These are phyloP conservation scores for Mastomys coucha DNA, from an alignment of 2,113 vertebrate species.

Conservation along the genomic window DNA sequence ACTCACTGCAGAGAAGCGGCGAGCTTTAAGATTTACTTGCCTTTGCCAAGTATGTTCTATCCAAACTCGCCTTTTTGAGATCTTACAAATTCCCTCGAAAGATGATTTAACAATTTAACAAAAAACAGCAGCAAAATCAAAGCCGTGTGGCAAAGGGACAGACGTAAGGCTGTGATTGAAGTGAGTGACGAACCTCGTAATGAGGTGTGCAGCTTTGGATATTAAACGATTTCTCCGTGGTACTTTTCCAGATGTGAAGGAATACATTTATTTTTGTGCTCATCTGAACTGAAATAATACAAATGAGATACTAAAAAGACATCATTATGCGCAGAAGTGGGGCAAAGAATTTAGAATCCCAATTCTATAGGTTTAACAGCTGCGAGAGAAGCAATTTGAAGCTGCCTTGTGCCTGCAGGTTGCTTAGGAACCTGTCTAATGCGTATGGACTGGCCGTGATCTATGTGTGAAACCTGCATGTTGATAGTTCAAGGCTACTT, in stretches of 20 bases:
- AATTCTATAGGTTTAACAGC: slow-evolving; percentile 77
- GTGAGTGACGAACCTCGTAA: slow-evolving; percentile 79
- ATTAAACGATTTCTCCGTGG: slow-evolving; percentile 82
- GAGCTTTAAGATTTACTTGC: slow-evolving; percentile 63
- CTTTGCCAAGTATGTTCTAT: slow-evolving; percentile 72
- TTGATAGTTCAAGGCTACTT: slow-evolving; percentile 84
- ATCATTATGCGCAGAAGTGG: slow-evolving; percentile 82
- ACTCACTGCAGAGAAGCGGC: slow-evolving; percentile 47
- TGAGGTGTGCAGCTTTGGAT: slow-evolving; percentile 85
- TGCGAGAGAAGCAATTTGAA: slow-evolving; percentile 61
- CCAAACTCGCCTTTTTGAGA: slow-evolving; percentile 59
- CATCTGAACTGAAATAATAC: slow-evolving; percentile 88
- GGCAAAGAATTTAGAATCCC: slow-evolving; percentile 83
- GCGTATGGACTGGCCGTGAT: slow-evolving; percentile 78
- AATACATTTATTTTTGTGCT: slow-evolving; percentile 85
- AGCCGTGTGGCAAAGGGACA: slow-evolving; percentile 56
- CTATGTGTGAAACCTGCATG: slow-evolving; percentile 80
- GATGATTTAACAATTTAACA: slow-evolving; percentile 79
- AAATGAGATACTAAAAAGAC: slow-evolving; percentile 87
- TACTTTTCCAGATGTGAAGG: slow-evolving; percentile 84
- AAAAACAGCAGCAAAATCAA: slow-evolving; percentile 78
- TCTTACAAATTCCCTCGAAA: slow-evolving; percentile 70
- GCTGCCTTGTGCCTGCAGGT: slow-evolving; percentile 68
- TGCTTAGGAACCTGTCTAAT: slow-evolving; percentile 78
- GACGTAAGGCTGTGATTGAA: slow-evolving; percentile 71